Conservation (phyloP, 2,797 vertebrate species). For the Fistularia tabacaria region DNA sequence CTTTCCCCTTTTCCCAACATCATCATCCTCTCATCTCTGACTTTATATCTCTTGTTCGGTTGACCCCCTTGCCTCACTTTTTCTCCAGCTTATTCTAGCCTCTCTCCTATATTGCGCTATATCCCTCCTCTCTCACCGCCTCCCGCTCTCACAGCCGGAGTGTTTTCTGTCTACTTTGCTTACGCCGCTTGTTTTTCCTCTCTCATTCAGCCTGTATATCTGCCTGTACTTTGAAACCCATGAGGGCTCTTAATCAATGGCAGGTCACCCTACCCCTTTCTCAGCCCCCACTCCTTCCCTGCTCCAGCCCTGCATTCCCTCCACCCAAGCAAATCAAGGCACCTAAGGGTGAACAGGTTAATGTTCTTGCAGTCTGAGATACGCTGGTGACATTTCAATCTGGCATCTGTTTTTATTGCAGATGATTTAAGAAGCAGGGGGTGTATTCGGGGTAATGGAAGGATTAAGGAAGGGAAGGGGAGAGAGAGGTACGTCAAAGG, state of each 20-base stretch:
- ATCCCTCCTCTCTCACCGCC: conserved; percentile 6
- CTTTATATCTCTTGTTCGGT: conserved; percentile 34
- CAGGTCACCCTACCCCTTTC: conserved; percentile 46
- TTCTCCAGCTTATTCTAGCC: conserved; percentile 18
- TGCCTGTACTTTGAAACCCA: conserved; percentile 49
- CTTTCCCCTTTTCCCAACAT: conserved; percentile 15
- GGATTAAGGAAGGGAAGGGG: conserved; percentile 28
- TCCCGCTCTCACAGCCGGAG: conserved; percentile 10
- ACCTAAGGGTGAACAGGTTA: conserved; percentile 75
- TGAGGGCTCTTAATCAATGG: conserved; percentile 70
- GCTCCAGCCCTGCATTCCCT: conserved; percentile 1
- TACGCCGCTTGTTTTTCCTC: conserved; percentile 26
- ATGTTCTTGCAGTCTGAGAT: conserved; percentile 82
- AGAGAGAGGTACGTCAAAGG: conserved; percentile 1
- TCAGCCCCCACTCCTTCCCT: conserved; percentile 6
- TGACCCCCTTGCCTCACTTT: conserved; percentile 4
- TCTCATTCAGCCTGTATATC: conserved; percentile 36
- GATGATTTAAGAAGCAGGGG: conserved; percentile 72
- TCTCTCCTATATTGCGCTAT: too few relatives aligned
- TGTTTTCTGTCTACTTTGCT: conserved; percentile 52
- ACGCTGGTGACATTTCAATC: conserved; percentile 81
- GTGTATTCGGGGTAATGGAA: conserved; percentile 32
- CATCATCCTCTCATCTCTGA: conserved; percentile 31
- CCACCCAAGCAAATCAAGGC: conserved; percentile 50
- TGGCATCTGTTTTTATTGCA: conserved; percentile 75